Evolutionary conservation across 1,140 invertebrate species (phyloP), one percentile per base, ranked within the genome.

Genomic region (Luehdorfia chinensis): DNA sequence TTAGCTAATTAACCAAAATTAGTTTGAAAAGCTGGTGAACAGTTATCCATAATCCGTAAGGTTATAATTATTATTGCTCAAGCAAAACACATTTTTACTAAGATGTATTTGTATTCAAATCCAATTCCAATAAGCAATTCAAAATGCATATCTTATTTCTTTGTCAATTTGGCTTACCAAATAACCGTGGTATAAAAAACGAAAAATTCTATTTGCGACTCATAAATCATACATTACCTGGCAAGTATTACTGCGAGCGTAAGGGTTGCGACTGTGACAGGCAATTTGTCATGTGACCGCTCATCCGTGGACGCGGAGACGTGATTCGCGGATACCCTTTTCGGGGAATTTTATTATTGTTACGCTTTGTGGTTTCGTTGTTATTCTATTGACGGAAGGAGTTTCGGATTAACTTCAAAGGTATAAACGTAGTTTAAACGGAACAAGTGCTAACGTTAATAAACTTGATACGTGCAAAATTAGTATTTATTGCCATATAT

Each of bases 151-250:
- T 31, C 28, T 11, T 16, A 28, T 43, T 37, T 43, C 25, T 43
- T 16, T 28, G 39, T 28, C 39, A 43, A 43, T 43, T 43, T 30
- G 25, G 13, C 25, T 43, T 30, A 43, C 13, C 12, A 14, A 41
- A 27, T 5, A n/a, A 41, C 13, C 39, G 39, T 16, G 23, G 16
- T 28, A 21, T 5, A 37, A 43, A 43, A 34, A 52, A 43, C 31
- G 27, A 14, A 15, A 34, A 43, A 66, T 70, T 75, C 69, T 66
- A 71, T 77, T 76, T 67, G 48, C 50, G 50, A 44, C 28, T 59
- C 66, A 79, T 83, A 83, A 83, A 83, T 83, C 78, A 75, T 75
- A 76, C 60, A 79, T 75, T 83, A 80, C 78, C 78, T 80, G 78
- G 59, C 50, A 57, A 66, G 69, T 33, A n/a, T n/a, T n/a, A 66